These are phyloP conservation scores for Hylia prasina DNA, from an alignment of 2,113 vertebrate species.

Conservation along the genomic window DNA sequence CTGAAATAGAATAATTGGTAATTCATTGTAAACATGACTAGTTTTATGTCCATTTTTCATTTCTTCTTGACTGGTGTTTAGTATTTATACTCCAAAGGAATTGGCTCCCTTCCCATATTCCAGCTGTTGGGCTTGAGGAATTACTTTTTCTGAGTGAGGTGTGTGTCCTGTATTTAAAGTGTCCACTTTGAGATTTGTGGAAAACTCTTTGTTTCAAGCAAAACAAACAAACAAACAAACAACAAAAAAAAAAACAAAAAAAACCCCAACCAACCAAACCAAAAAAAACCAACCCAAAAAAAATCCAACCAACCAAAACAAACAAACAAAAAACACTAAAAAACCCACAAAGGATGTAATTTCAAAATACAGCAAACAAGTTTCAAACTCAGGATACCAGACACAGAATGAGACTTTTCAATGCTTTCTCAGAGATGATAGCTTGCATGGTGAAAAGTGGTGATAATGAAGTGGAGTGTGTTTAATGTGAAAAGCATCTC, in stretches of 20 bases:
- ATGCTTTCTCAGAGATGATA: background rate
- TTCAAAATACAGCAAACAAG: background rate
- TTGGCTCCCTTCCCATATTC: background rate
- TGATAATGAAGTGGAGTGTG: background rate
- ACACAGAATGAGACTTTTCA: background rate
- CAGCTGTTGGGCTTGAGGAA: background rate
- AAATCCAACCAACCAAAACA: no score
- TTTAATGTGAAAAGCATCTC: background rate
- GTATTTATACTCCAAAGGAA: background rate
- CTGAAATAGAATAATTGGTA: background rate
- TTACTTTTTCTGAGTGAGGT: background rate
- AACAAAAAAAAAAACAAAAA: no score
- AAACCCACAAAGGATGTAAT: background rate
- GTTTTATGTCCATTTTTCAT: background rate
- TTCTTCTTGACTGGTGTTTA: background rate
- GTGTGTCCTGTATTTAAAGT: background rate
- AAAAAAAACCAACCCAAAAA: background rate
- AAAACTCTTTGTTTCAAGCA: background rate
- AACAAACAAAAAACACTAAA: no score
- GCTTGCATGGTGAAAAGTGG: background rate
- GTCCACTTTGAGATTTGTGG: background rate
- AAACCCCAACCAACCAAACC: background rate
- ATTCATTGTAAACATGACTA: background rate
- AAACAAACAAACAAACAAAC: background rate
- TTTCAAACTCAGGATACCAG: background rate